Base-by-base conservation (phyloP, 2,113 vertebrate genomes). In the Eurystomus gularis region DNA sequence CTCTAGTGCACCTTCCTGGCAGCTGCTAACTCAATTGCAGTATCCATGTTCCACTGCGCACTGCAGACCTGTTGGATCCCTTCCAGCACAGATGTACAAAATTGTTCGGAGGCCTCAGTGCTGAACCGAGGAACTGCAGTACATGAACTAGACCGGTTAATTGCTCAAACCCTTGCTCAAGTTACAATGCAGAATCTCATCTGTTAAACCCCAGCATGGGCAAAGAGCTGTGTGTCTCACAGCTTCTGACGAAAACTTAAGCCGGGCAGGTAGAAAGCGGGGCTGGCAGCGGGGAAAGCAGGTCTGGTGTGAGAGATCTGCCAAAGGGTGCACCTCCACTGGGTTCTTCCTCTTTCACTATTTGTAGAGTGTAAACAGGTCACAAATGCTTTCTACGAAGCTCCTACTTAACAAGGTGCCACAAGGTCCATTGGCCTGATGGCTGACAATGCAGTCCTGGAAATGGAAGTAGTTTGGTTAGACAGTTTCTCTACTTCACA, bases 41-140 rank as follows among this genome's bases (percentile, higher is more conserved):
- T 14, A n/a, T 39, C 70, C 46, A 4, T 7, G 82, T 42, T 42
- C 70, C 28, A 2, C 35, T 19, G 66, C 12, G 5, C 65, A 25
- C 28, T 5, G 18, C 72, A 70, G 86, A 75, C 33, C 93, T 89
- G 71, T 4, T 75, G 95, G 95, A 57, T 40, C 55, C 72, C 58
- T 82, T 79, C 75, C 95, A 93, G 89, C 88, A 55, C 93, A 94
- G 92, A 96, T 40, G 90, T 37, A 62, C 68, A 46, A 28, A 82
- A 44, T n/a, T 3, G 25, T 2, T 64, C 48, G 2, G 65, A 79
- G 90, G 42, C 82, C 91, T 58, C 94, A 2, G 55, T 4, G 87
- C 80, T 57, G 77, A 82, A 17, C 28, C 66, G 17, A 18, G 46
- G 77, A 44, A 14, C 1, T 60, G 87, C 65, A 42, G 0, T 1